Conservation (phyloP, 2,113 vertebrate genomes). For the Corvus cornix region DNA sequence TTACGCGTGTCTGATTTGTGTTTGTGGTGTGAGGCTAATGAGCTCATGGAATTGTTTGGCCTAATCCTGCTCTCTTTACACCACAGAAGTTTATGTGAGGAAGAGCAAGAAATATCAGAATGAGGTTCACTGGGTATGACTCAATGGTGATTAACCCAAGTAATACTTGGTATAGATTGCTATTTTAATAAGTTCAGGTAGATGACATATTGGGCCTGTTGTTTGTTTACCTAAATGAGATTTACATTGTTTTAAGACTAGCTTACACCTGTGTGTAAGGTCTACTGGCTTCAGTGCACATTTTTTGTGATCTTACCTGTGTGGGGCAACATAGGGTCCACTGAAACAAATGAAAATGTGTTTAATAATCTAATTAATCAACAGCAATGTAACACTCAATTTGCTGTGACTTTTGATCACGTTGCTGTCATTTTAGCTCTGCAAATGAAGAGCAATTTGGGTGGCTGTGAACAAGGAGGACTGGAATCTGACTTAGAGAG, state of each 20-base stretch:
- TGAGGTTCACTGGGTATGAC: not conserved
- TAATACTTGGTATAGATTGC: not conserved
- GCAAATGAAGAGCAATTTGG: not conserved
- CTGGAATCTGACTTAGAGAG: not conserved
- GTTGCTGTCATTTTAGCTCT: not conserved
- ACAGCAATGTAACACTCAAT: not conserved
- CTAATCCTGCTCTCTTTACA: conserved; percentile 2
- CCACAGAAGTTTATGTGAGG: not conserved
- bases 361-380: not conserved
- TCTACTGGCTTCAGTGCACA: not conserved
- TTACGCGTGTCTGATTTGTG: conserved; percentile 17
- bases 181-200: not conserved
- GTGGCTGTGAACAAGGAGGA: not conserved
- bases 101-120: not conserved
- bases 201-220: not conserved
- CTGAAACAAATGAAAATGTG: not conserved
- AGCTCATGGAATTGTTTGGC: conserved; percentile 21
- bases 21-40: conserved; percentile 37
- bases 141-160: not conserved
- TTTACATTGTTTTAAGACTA: not conserved
- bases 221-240: not conserved
- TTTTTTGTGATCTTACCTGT: not conserved
- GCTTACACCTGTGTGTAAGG: not conserved
- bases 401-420: not conserved
- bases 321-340: not conserved